Evolutionary conservation across 2,888 invertebrate genomes (phyloP).

Genomic region (Drosophila emarginata): DNA sequence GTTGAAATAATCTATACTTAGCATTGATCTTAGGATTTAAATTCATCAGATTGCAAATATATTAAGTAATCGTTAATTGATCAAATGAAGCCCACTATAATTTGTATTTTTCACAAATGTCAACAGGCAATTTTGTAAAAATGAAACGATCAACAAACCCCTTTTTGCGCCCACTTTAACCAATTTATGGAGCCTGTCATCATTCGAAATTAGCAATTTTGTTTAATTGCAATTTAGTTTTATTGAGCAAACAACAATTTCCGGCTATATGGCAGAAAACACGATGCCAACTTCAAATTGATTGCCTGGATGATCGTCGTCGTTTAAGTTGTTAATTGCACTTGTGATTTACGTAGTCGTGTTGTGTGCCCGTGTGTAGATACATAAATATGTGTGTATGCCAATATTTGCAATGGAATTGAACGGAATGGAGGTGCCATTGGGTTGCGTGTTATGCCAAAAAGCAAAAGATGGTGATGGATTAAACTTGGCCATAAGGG

Average conservation of each 20-base stretch:
- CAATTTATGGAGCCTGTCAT: conserved; percentile 72
- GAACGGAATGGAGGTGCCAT: conserved; percentile 11
- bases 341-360: conserved; percentile 74
- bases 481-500: conserved; percentile 42
- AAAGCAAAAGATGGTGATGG: conserved; percentile 48
- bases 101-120: conserved; percentile 8
- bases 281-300: conserved; percentile 37
- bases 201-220: conserved; percentile 75
- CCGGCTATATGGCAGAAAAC: conserved; percentile 38
- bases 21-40: background rate
- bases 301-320: conserved; percentile 42
- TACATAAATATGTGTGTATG: background rate
- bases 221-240: conserved; percentile 79
- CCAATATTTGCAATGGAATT: conserved; percentile 12
- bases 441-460: conserved; percentile 54
- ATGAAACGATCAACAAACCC: background rate
- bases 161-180: conserved; percentile 23
- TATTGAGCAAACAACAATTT: conserved; percentile 76
- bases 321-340: conserved; percentile 71
- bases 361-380: conserved; percentile 40
- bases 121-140: conserved; percentile 3
- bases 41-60: background rate
- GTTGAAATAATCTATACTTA: too few species aligned
- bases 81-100: background rate
- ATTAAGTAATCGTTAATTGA: background rate